Evolutionary conservation across 2,797 vertebrate genomes (phyloP).

Genomic region (Eleutherodactylus coqui): DNA sequence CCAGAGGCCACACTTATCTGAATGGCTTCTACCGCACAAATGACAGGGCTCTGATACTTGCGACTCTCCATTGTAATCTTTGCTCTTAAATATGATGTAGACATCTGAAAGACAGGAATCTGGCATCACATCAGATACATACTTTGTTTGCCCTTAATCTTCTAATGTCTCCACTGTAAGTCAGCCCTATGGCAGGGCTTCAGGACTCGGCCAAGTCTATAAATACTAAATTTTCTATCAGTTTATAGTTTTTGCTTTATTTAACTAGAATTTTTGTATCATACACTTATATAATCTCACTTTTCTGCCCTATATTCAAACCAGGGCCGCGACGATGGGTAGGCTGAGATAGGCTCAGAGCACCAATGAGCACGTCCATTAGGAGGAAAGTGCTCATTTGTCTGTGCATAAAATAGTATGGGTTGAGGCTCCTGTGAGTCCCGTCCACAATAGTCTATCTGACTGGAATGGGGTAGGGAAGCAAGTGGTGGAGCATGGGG

Average conservation of each 20-base stretch:
- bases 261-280: not conserved
- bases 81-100: conserved; percentile 17
- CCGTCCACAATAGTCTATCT: too few species aligned
- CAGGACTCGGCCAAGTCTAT: not conserved
- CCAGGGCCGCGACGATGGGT: too few species aligned
- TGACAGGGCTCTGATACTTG: conserved; percentile 39
- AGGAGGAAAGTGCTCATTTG: too few species aligned
- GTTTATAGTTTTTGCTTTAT: not conserved
- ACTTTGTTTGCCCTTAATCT: conserved; percentile 14
- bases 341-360: too few species aligned
- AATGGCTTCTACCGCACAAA: conserved; percentile 40
- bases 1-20: conserved; percentile 27
- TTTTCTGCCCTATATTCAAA: not conserved
- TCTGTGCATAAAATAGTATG: too few species aligned
- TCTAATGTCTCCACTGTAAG: not conserved
- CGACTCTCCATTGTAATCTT: conserved; percentile 41
- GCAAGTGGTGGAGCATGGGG: too few species aligned
- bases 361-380: too few species aligned
- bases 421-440: too few species aligned
- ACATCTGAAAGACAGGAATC: conserved; percentile 13
- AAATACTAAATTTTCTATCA: not conserved
- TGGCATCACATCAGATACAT: conserved; percentile 28
- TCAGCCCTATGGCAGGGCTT: not conserved
- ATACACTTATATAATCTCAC: not conserved
- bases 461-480: too few species aligned